Percentiles rank a stretch among this genome's conserved stretches.
Evolutionary conservation across 2,888 invertebrate species (phyloP).

Genomic region (Acronicta psi): DNA sequence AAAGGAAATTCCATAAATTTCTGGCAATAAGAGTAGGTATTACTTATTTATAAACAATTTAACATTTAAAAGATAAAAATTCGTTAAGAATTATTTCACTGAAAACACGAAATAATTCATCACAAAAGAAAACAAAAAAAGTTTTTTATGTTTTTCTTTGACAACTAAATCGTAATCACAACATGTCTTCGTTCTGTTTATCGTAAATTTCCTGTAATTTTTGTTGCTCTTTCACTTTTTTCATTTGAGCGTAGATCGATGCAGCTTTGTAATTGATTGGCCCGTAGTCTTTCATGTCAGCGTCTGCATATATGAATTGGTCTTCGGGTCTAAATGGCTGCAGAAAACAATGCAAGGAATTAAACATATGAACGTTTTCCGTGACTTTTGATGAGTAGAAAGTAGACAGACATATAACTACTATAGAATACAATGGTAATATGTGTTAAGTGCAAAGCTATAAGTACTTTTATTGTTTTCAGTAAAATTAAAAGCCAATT

Average conservation of each 20-base stretch:
- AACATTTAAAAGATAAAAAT: constrained; percentile 4
- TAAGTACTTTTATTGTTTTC: neutral
- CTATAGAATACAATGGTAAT: constrained; percentile 62
- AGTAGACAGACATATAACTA: constrained; percentile 23
- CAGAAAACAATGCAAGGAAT: constrained; percentile 51
- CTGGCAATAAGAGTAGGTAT: constrained; percentile 26
- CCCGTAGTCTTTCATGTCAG: constrained; percentile 96
- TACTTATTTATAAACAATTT: constrained; percentile 16
- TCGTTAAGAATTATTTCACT: constrained; percentile 15
- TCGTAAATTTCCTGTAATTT: constrained; percentile 83
- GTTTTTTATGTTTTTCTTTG: constrained; percentile 31
- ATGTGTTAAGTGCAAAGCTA: constrained; percentile 64
- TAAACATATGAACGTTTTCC: neutral
- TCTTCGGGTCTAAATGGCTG: constrained; percentile 96
- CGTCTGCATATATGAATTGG: constrained; percentile 95
- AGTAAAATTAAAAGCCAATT: constrained; percentile 17
- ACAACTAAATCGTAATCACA: constrained; percentile 65
- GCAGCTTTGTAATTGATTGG: constrained; percentile 97
- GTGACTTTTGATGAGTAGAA: constrained; percentile 4
- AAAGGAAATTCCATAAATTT: constrained; percentile 2
- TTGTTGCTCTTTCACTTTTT: constrained; percentile 90
- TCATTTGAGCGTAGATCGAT: constrained; percentile 94
- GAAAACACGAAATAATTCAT: constrained; percentile 10
- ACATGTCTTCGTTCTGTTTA: constrained; percentile 79
- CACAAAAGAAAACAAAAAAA: constrained; percentile 22